Evolutionary conservation across 2,113 vertebrate species (phyloP).

Genomic region (Pygoscelis adeliae): DNA sequence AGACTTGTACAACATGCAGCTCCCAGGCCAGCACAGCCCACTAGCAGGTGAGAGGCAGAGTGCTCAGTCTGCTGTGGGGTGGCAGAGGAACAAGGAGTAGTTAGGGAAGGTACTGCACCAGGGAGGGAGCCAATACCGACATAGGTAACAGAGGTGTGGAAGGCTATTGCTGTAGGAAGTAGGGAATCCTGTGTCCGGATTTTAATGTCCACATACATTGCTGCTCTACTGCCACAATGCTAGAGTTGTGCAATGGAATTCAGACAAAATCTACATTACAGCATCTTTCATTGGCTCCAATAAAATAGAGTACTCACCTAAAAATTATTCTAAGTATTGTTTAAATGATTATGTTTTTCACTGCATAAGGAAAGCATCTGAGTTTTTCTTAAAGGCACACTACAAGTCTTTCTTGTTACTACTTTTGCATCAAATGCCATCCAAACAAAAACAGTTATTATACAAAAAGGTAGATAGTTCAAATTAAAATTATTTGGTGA

Average conservation of each 20-base stretch:
- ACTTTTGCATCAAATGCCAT: neutral
- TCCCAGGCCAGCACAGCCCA: neutral
- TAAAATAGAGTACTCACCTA: neutral
- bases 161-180: neutral
- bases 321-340: neutral
- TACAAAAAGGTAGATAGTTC: neutral
- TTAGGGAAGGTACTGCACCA: neutral
- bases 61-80: neutral
- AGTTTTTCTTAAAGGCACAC: neutral
- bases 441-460: neutral
- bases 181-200: neutral
- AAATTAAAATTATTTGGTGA: neutral
- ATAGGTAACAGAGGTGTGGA: neutral
- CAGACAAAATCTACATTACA: neutral
- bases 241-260: neutral
- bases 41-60: neutral
- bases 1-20: neutral
- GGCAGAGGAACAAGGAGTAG: neutral
- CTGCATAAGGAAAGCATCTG: neutral
- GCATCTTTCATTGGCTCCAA: neutral
- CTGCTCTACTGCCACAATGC: neutral
- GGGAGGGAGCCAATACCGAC: fast-evolving
- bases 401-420: neutral
- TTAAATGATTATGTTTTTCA: neutral
- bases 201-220: neutral